Percentiles rank a stretch among this genome's conserved stretches.
phyloP scores from a whole-genome alignment of 2,113 vertebrate genomes.

The Vulpes vulpes region DNA sequence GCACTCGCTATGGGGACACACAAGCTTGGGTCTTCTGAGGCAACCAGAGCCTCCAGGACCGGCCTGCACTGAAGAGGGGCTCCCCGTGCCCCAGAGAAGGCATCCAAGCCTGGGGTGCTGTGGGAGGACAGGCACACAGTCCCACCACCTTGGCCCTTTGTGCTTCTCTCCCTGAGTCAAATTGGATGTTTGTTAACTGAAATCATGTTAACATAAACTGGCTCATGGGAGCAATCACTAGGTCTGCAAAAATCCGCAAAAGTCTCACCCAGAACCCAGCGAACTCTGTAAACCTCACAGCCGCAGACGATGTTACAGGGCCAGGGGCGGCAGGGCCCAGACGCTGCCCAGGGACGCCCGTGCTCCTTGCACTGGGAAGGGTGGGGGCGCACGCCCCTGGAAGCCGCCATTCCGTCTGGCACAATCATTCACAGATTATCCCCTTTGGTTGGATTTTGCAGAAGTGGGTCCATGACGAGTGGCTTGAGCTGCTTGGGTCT shows the following conservation, averaged over 20 bases:
- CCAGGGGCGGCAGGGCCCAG: too few species aligned
- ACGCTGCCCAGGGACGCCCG: not conserved
- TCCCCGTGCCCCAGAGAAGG: not conserved
- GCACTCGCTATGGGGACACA: conserved; percentile 52
- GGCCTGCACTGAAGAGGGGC: accelerated
- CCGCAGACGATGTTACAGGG: not conserved
- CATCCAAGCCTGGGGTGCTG: accelerated
- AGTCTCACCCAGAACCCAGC: not conserved
- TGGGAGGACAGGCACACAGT: too few species aligned
- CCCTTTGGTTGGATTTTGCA: not conserved
- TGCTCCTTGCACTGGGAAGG: not conserved
- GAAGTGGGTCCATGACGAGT: not conserved
- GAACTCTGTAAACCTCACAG: not conserved
- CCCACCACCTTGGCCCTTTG: too few species aligned
- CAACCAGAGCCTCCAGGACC: not conserved
- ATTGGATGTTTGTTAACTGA: not conserved
- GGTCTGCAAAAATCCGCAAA: not conserved
- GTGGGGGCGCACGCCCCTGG: not conserved
- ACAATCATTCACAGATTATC: not conserved
- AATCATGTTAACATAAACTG: not conserved
- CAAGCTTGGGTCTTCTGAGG: not conserved
- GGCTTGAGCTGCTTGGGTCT: not conserved
- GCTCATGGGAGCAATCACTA: not conserved
- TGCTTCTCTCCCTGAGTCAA: not conserved
- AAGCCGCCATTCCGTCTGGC: not conserved